Percentiles rank a stretch among this genome's conserved stretches.
These are phyloP conservation scores for Odobenus rosmarus DNA, from an alignment of 2,113 vertebrate genomes.

Conservation along the genomic window DNA sequence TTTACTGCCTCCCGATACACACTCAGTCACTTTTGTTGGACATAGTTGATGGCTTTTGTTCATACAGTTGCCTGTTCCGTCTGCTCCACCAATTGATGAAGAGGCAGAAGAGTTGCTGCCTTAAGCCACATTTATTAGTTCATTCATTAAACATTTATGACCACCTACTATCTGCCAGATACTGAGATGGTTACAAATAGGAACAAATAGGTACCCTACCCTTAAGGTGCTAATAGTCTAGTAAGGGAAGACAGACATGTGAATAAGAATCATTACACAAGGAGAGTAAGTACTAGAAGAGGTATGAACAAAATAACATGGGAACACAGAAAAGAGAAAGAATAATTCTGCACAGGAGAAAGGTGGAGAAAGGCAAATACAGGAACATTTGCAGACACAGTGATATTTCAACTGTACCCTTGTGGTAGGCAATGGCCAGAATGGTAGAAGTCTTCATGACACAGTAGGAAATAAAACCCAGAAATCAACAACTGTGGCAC, in stretches of 20 bases:
- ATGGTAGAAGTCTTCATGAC: background rate
- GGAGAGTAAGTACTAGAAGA: background rate
- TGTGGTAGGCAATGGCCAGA: background rate
- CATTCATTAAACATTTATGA: conserved; percentile 64
- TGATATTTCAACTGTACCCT: background rate
- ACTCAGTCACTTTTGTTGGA: conserved; percentile 73
- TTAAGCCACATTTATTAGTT: conserved; percentile 48
- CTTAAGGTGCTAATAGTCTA: background rate
- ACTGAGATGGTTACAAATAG: background rate
- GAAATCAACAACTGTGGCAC: background rate
- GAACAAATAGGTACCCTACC: conserved; percentile 7
- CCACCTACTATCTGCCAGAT: background rate
- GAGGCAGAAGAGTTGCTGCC: conserved; percentile 19
- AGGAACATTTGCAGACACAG: background rate
- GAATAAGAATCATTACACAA: background rate
- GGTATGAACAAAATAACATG: background rate
- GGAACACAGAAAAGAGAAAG: conserved; percentile 5
- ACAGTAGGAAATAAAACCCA: background rate
- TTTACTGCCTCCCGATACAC: conserved; percentile 60
- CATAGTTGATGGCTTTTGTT: conserved; percentile 64
- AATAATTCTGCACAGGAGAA: background rate
- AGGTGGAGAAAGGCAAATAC: background rate
- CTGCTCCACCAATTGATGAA: conserved; percentile 69
- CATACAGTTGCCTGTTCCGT: conserved; percentile 60
- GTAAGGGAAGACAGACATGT: background rate